Base-by-base conservation (phyloP, 2,888 invertebrate species). In the Temnothorax ravouxi region DNA sequence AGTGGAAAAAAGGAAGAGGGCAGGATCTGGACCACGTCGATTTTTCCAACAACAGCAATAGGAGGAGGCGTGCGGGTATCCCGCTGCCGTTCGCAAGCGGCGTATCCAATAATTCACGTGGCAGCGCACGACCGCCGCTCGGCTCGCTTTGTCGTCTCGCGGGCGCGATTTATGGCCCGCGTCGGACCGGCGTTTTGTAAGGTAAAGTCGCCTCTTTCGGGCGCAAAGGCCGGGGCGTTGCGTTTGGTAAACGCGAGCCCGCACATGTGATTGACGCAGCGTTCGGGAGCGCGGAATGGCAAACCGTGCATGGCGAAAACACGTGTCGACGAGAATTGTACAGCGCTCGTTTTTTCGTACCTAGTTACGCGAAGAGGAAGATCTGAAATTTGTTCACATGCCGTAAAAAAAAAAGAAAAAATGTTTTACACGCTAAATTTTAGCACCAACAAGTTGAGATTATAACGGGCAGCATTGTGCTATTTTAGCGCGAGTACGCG, bases 41-140 rank as follows among this genome's bases (percentile, higher is more conserved):
- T 87, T 83, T 84, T 84, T 87, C 84, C 82, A 72, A 69, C 77
- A 54, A 56, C 80, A 62, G 79, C 74, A 72, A 79, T 79, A 72
- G 67, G 72, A 82, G 56, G 64, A 41, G n/a, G 25, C 64, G 54
- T 21, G 47, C 41, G 54, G 41, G 44, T 54, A 44, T 77, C 77
- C 69, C 47, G 64, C 84, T 82, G 84, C 76, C 83, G 83, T 82
- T 88, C 81, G 86, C 88, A 83, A 86, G 80, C 82, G 64, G 56
- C 72, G 79, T 84, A 76, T 81, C 87, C 85, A 86, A 89, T 89
- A 86, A 86, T 89, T 89, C 86, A 86, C 85, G 84, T 71, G 66
- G 50, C 76, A 64, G 84, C 62, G 84, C 62, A 54, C 64, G 71
- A 81, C 61, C 66, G 18, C 84, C 71, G 69, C 21, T 67, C 74